phyloP scores from a whole-genome alignment of 2,113 vertebrate genomes.

The Atrichornis clamosus region DNA sequence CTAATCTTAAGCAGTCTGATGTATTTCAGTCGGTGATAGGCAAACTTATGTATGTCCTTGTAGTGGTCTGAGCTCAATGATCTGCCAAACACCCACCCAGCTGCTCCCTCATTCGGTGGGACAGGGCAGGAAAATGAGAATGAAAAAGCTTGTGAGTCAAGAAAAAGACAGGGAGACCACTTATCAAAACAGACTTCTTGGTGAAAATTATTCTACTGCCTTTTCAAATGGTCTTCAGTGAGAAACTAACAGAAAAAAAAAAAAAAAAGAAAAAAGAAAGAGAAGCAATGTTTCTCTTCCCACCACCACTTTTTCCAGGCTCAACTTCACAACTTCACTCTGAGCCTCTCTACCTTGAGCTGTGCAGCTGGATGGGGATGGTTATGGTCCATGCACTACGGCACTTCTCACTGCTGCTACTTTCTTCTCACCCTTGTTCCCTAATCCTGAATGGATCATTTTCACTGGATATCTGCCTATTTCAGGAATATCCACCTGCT shows the following conservation, averaged over 20 bases:
- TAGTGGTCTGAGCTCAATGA: background rate
- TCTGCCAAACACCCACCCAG: accelerated
- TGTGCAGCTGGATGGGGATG: accelerated
- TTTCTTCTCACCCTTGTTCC: background rate
- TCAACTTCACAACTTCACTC: background rate
- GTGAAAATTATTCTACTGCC: background rate
- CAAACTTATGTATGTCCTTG: background rate
- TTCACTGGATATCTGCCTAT: accelerated
- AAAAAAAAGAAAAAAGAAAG: no score
- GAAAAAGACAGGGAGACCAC: background rate
- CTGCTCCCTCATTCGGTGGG: background rate
- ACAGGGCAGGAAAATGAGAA: background rate
- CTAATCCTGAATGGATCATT: background rate
- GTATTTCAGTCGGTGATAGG: background rate
- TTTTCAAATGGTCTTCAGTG: background rate
- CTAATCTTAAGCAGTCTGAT: background rate
- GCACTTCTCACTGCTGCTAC: background rate
- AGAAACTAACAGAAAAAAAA: background rate
- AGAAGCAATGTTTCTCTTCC: background rate
- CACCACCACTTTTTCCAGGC: background rate
- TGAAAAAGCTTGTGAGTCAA: background rate
- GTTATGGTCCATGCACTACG: accelerated
- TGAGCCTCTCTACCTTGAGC: accelerated
- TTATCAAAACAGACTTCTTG: background rate
- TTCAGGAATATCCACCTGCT: background rate